phyloP scores from a whole-genome alignment of 2,888 invertebrate species.

The Athalia rosae region DNA sequence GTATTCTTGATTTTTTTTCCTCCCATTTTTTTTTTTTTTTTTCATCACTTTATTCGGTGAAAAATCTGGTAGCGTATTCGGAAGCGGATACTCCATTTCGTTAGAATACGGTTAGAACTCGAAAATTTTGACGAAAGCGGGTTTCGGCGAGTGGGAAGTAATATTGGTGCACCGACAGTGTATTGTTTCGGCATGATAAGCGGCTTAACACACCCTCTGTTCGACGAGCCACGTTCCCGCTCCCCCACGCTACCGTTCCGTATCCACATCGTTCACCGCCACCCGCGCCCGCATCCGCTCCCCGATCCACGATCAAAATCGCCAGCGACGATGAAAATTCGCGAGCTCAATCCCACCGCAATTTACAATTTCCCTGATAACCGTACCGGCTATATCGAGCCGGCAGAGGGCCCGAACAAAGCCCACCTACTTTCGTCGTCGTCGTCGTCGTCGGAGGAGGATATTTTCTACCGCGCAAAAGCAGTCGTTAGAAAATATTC shows the following conservation, averaged over 20 bases:
- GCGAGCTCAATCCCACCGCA: slow-evolving; percentile 33
- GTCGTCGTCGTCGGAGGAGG: too few relatives aligned
- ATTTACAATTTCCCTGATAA: slow-evolving; percentile 21
- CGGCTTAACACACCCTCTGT: slow-evolving; percentile 72
- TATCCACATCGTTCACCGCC: slow-evolving; percentile 45
- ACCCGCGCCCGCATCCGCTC: slow-evolving; percentile 22
- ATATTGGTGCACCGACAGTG: slow-evolving; percentile 73
- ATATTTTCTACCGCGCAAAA: too few relatives aligned
- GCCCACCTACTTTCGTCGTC: too few relatives aligned
- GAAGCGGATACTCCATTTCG: slow-evolving; percentile 1
- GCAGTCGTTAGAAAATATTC: too few relatives aligned
- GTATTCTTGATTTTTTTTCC: not conserved
- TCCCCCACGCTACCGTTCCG: slow-evolving; percentile 47
- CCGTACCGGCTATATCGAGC: too few relatives aligned
- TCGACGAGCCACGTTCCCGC: slow-evolving; percentile 55
- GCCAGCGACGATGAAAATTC: slow-evolving; percentile 42
- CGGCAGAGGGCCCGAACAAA: too few relatives aligned
- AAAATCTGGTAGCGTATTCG: not conserved
- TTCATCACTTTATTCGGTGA: slow-evolving; percentile 56
- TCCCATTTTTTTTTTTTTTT: not conserved
- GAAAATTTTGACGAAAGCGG: slow-evolving; percentile 48
- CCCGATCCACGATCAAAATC: slow-evolving; percentile 46
- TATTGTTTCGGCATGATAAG: slow-evolving; percentile 74
- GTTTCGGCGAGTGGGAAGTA: slow-evolving; percentile 64
- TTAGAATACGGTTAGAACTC: slow-evolving; percentile 32